Conservation (phyloP, 1,140 invertebrate genomes). For the Maconellicoccus hirsutus region DNA sequence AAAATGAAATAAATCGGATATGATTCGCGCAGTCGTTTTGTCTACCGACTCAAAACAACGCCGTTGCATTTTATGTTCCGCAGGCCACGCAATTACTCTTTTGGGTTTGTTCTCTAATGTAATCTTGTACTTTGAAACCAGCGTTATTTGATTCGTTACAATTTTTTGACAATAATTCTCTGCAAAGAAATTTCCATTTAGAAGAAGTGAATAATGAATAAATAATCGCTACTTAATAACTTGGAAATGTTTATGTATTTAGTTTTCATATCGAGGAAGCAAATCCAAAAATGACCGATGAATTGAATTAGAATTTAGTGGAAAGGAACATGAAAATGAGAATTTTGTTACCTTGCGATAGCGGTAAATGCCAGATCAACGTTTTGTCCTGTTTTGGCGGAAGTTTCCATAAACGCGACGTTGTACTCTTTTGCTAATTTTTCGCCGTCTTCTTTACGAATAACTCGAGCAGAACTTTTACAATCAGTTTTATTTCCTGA, state of each 20-base stretch:
- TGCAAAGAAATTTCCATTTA: constrained; percentile 30
- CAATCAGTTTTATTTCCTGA: constrained; percentile 75
- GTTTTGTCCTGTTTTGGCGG: constrained; percentile 72
- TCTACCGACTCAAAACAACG: no score
- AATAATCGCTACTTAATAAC: no score
- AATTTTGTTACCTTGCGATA: constrained; percentile 52
- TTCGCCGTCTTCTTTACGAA: constrained; percentile 68
- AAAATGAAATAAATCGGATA: neutral
- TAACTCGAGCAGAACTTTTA: constrained; percentile 51
- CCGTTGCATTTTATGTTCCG: constrained; percentile 29
- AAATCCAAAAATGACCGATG: no score
- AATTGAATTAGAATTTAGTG: no score
- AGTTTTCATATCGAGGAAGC: no score
- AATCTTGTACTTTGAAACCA: constrained; percentile 55
- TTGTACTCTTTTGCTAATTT: constrained; percentile 66
- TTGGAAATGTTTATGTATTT: no score
- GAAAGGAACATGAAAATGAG: no score
- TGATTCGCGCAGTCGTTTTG: neutral
- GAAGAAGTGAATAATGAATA: no score
- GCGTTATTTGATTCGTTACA: constrained; percentile 42
- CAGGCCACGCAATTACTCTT: constrained; percentile 40
- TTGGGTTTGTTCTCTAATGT: constrained; percentile 49
- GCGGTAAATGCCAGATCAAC: constrained; percentile 70
- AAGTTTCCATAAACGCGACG: constrained; percentile 78
- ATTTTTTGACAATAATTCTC: constrained; percentile 48